Evolutionary conservation across 2,113 vertebrate species (phyloP).

Genomic region (Sander lucioperca): DNA sequence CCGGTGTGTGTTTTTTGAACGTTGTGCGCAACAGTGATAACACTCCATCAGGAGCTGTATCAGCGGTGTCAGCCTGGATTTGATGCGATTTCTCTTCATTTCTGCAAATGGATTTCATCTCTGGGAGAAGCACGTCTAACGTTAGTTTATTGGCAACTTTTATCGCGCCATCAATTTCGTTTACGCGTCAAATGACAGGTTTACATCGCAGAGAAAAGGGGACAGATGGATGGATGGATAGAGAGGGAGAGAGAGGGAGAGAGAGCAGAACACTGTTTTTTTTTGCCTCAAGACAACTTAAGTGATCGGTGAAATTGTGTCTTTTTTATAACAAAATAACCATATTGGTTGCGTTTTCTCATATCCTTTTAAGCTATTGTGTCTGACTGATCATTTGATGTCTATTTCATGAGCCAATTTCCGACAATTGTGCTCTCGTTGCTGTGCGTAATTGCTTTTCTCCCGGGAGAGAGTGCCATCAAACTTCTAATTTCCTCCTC

Average conservation of each 20-base stretch:
- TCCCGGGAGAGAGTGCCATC: constrained; percentile 74
- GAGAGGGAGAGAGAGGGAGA: background rate
- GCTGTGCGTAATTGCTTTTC: constrained; percentile 76
- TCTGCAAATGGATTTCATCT: constrained; percentile 48
- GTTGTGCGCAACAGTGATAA: constrained; percentile 68
- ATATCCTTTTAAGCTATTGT: constrained; percentile 40
- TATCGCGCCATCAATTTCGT: constrained; percentile 62
- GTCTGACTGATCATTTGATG: constrained; percentile 47
- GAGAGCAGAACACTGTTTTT: background rate
- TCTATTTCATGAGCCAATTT: constrained; percentile 71
- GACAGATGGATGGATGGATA: background rate
- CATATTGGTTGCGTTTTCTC: constrained; percentile 18
- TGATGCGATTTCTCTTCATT: constrained; percentile 63
- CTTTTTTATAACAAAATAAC: background rate
- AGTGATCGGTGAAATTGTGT: constrained; percentile 8
- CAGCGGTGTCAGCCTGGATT: constrained; percentile 63
- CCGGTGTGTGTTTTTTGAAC: constrained; percentile 20
- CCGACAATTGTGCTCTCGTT: constrained; percentile 69
- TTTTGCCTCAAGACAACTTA: constrained; percentile 11
- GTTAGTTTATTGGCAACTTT: constrained; percentile 66
- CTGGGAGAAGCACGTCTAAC: constrained; percentile 16
- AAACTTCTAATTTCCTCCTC: constrained; percentile 79
- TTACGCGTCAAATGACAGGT: constrained; percentile 49
- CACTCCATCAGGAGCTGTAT: constrained; percentile 66
- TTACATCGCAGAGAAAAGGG: constrained; percentile 32